Conservation (phyloP, 2,797 vertebrate species). For the Anguilla megastoma region DNA sequence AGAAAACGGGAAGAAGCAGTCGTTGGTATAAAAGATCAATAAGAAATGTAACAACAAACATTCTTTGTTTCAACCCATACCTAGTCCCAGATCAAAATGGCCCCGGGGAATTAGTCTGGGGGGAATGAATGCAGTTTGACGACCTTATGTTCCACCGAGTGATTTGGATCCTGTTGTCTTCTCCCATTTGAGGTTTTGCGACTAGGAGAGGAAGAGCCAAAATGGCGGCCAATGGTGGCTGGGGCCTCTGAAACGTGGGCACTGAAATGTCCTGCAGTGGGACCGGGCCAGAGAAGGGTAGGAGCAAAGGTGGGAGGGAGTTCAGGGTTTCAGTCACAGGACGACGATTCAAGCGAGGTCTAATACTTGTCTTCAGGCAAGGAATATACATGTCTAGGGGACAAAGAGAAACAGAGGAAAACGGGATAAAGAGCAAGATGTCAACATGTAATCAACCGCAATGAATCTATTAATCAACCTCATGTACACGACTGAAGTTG, state of each 20-base stretch:
- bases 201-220: slow-evolving; percentile 29
- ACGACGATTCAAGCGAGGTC: slow-evolving; percentile 55
- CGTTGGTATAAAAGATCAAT: not conserved
- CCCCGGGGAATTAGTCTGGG: not conserved
- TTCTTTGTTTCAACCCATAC: not conserved
- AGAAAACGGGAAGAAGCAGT: not conserved
- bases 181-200: slow-evolving; percentile 13
- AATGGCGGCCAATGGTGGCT: slow-evolving; percentile 46
- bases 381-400: slow-evolving; percentile 54
- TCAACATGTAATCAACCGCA: not conserved
- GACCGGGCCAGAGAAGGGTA: not conserved
- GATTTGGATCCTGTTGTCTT: slow-evolving; percentile 19
- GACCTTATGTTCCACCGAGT: not conserved
- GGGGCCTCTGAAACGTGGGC: not conserved
- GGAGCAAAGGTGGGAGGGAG: slow-evolving; percentile 25
- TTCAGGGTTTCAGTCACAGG: slow-evolving; percentile 41
- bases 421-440: slow-evolving; percentile 26
- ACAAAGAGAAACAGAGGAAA: slow-evolving; percentile 35
- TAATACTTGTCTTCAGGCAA: slow-evolving; percentile 61
- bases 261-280: slow-evolving; percentile 18
- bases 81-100: not conserved
- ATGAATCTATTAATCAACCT: not conserved
- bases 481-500: not conserved
- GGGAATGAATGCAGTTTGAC: not conserved
- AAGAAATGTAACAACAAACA: not conserved